Evolutionary conservation across 2,888 invertebrate genomes (phyloP).

Genomic region (Dermolepida albohirtum): DNA sequence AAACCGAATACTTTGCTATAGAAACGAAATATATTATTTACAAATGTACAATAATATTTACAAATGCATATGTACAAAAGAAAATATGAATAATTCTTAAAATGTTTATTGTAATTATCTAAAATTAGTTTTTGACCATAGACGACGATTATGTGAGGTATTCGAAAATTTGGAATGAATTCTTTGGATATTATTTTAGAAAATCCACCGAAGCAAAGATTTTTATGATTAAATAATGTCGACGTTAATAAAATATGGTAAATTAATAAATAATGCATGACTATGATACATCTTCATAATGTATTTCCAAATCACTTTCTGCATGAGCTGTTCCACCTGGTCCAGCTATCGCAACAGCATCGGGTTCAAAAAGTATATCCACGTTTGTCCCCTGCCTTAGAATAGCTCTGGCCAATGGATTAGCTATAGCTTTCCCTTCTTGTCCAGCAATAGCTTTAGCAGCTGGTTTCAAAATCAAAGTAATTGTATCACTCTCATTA

Average conservation of each 20-base stretch:
- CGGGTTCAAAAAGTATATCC: constrained; percentile 75
- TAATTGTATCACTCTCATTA: constrained; percentile 55
- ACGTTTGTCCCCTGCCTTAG: constrained; percentile 72
- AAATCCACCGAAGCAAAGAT: no score
- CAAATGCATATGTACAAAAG: constrained; percentile 31
- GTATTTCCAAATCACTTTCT: constrained; percentile 74
- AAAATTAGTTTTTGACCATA: no score
- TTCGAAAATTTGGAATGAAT: no score
- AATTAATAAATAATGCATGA: no score
- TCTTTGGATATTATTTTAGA: no score
- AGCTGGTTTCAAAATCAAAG: constrained; percentile 72
- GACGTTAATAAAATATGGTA: no score
- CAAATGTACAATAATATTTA: constrained; percentile 2
- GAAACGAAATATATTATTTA: background rate
- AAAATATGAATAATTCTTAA: constrained; percentile 1
- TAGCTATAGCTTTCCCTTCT: constrained; percentile 77
- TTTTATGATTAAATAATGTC: no score
- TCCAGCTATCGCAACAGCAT: constrained; percentile 78
- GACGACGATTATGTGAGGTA: no score
- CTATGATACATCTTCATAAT: constrained; percentile 56
- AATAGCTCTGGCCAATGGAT: constrained; percentile 75
- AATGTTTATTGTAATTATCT: no score
- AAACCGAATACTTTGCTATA: no score
- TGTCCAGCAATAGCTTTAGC: constrained; percentile 76
- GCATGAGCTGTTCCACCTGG: constrained; percentile 83